Conservation (phyloP, 2,113 vertebrate genomes). For the Pleuronectes platessa region DNA sequence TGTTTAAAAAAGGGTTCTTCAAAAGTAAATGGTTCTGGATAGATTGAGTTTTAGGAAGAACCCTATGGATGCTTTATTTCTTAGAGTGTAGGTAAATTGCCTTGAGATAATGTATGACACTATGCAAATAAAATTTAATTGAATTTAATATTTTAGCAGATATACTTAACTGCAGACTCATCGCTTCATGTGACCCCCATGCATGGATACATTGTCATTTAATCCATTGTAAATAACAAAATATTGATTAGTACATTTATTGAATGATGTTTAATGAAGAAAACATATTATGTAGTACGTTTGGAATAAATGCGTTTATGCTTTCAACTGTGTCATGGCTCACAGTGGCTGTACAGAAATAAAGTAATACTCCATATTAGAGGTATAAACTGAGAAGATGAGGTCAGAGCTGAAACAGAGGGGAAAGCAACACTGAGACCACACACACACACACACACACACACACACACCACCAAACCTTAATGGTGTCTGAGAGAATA, state of each 20-base stretch:
- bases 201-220: no score
- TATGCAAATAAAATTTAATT: no score
- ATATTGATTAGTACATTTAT: neutral
- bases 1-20: no score
- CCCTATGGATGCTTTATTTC: no score
- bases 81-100: no score
- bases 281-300: neutral
- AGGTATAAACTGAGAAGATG: conserved; percentile 44
- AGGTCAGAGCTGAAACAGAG: conserved; percentile 53
- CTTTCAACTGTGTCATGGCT: neutral
- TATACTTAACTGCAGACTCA: no score
- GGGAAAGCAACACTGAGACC: conserved; percentile 35
- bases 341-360: conserved; percentile 24
- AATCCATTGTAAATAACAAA: neutral
- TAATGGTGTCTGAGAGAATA: conserved; percentile 42
- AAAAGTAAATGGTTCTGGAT: no score
- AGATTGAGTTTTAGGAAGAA: no score
- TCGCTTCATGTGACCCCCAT: no score
- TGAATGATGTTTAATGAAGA: neutral
- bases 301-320: neutral
- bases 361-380: conserved; percentile 29
- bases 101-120: no score
- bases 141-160: no score
- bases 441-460: neutral
- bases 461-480: conserved; percentile 13